phyloP scores from a whole-genome alignment of 2,888 invertebrate genomes.

The Himalopsyche tibetana region DNA sequence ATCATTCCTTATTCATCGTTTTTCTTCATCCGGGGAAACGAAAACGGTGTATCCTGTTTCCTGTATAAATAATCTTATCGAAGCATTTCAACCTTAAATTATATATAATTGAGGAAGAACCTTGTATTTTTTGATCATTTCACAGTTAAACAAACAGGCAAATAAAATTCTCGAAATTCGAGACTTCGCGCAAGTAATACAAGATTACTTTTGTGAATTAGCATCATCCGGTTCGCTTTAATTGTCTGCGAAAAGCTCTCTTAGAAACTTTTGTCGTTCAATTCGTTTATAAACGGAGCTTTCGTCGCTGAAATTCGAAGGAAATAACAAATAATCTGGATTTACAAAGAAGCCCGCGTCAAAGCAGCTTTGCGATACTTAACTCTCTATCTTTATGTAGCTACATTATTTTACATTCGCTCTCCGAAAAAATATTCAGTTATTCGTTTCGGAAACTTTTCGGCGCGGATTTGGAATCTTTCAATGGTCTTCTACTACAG shows the following conservation, averaged over 20 bases:
- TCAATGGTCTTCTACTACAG: no score
- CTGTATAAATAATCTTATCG: no score
- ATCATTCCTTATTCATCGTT: no score
- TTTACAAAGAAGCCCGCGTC: background rate
- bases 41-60: no score
- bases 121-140: background rate
- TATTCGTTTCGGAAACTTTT: no score
- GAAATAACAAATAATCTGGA: slow-evolving; percentile 29
- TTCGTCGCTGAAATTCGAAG: background rate
- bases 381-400: background rate
- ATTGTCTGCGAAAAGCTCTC: slow-evolving; percentile 42
- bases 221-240: slow-evolving; percentile 15
- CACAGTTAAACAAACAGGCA: background rate
- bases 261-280: slow-evolving; percentile 7
- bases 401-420: background rate
- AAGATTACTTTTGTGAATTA: slow-evolving; percentile 26
- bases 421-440: no score
- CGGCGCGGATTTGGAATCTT: no score
- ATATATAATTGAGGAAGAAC: background rate
- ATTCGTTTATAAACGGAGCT: slow-evolving; percentile 19
- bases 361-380: background rate
- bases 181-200: background rate
- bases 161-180: slow-evolving; percentile 2
- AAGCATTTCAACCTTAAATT: no score
- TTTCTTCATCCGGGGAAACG: no score